Conservation (phyloP, 2,888 invertebrate genomes). For the Drosophila fulvimacula region DNA sequence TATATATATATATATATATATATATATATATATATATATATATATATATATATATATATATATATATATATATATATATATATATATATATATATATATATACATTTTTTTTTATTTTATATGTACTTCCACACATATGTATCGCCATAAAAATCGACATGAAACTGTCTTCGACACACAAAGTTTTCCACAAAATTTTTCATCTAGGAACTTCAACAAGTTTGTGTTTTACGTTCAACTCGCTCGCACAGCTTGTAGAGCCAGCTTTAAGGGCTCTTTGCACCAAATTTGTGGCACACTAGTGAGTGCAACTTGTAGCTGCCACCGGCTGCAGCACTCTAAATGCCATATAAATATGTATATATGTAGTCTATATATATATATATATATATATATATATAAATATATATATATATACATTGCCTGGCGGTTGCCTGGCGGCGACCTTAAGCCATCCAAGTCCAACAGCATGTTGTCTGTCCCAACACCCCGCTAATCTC, state of each 20-base stretch:
- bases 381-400: not conserved
- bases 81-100: no score
- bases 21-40: not conserved
- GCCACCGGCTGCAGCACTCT: constrained; percentile 5
- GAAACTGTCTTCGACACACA: not conserved
- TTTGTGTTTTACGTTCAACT: constrained; percentile 10
- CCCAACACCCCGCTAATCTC: constrained; percentile 1
- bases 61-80: not conserved
- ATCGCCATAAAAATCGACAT: not conserved
- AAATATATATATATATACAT: no score
- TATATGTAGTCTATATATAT: not conserved
- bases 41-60: not conserved
- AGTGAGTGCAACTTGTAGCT: constrained; percentile 17
- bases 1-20: not conserved
- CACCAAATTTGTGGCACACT: constrained; percentile 53
- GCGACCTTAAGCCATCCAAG: constrained; percentile 62
- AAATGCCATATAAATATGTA: constrained; percentile 9
- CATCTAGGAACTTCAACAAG: constrained; percentile 25
- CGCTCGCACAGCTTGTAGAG: not conserved
- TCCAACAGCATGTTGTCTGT: constrained; percentile 61
- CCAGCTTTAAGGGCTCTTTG: constrained; percentile 34
- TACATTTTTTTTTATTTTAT: no score
- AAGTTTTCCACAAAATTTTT: constrained; percentile 1
- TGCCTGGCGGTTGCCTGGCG: constrained; percentile 7
- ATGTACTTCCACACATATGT: no score